Percentiles rank a stretch among this genome's conserved stretches.
Conservation (phyloP, 1,140 invertebrate species). For the Stegodyphus dumicola region DNA sequence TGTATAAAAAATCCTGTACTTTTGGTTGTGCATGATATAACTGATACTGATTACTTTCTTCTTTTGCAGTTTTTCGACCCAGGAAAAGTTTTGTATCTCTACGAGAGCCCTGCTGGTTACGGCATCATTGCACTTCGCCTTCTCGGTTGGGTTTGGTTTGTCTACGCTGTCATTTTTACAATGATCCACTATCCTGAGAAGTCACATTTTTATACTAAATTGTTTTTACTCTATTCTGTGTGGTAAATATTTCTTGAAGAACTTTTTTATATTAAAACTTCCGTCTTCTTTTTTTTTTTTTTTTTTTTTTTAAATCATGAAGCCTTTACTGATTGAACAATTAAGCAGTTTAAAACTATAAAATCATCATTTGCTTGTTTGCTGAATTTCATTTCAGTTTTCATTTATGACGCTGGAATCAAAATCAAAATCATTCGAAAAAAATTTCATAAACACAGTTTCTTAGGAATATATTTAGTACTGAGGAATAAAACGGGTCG, state of each 20-base stretch:
- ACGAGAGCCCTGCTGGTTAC: conserved; percentile 89
- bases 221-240: conserved; percentile 81
- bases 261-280: not conserved
- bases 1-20: conserved; percentile 35
- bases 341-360: too few species aligned
- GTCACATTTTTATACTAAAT: conserved; percentile 77
- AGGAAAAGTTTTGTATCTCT: conserved; percentile 87
- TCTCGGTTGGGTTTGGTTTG: conserved; percentile 85
- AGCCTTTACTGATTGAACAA: too few species aligned
- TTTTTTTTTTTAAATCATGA: not conserved
- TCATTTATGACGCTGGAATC: too few species aligned
- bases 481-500: too few species aligned
- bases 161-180: conserved; percentile 83
- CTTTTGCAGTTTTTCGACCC: conserved; percentile 83
- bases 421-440: too few species aligned
- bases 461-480: too few species aligned
- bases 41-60: conserved; percentile 51
- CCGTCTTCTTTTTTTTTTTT: too few species aligned
- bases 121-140: conserved; percentile 81
- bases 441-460: too few species aligned
- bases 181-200: conserved; percentile 86
- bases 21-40: not conserved
- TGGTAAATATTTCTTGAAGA: conserved; percentile 72
- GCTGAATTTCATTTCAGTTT: too few species aligned
- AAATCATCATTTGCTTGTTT: too few species aligned